Evolutionary conservation across 2,888 invertebrate species (phyloP).

Genomic region (Cosmopolites sordidus): DNA sequence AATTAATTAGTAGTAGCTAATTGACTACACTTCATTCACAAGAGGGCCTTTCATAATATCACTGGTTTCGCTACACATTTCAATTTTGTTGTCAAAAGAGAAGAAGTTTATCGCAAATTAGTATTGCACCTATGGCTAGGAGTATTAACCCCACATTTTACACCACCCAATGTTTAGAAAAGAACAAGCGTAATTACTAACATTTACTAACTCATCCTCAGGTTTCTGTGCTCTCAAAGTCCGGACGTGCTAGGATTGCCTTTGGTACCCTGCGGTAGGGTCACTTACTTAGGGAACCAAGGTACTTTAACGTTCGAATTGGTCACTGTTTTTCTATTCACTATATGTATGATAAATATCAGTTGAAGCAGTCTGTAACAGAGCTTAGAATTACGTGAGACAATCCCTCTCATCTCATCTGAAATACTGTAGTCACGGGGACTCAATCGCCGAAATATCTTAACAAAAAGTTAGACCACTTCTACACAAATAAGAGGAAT

Average conservation of each 20-base stretch:
- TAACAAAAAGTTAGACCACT: too few relatives aligned
- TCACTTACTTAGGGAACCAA: slow-evolving; percentile 48
- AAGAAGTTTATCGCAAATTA: slow-evolving; percentile 26
- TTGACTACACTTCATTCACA: too few relatives aligned
- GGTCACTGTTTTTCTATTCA: background rate
- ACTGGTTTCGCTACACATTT: too few relatives aligned
- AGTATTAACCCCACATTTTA: slow-evolving; percentile 1
- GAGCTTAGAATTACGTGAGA: slow-evolving; percentile 13
- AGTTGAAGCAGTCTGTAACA: slow-evolving; percentile 1
- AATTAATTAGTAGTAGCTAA: too few relatives aligned
- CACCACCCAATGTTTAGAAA: slow-evolving; percentile 1
- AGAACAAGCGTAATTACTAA: slow-evolving; percentile 14
- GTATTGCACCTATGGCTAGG: slow-evolving; percentile 24
- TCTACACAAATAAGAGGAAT: too few relatives aligned
- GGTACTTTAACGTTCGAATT: slow-evolving; percentile 34
- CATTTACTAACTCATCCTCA: slow-evolving; percentile 32
- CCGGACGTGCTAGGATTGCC: slow-evolving; percentile 50
- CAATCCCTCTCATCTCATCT: too few relatives aligned
- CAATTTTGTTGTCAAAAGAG: too few relatives aligned
- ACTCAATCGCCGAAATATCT: too few relatives aligned
- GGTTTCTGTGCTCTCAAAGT: slow-evolving; percentile 51
- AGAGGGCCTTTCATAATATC: too few relatives aligned
- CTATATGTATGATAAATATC: background rate
- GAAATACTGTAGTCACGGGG: too few relatives aligned
- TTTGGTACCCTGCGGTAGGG: slow-evolving; percentile 49